Conservation (phyloP, 2,797 vertebrate genomes). For the Phalloptychus januarius region DNA sequence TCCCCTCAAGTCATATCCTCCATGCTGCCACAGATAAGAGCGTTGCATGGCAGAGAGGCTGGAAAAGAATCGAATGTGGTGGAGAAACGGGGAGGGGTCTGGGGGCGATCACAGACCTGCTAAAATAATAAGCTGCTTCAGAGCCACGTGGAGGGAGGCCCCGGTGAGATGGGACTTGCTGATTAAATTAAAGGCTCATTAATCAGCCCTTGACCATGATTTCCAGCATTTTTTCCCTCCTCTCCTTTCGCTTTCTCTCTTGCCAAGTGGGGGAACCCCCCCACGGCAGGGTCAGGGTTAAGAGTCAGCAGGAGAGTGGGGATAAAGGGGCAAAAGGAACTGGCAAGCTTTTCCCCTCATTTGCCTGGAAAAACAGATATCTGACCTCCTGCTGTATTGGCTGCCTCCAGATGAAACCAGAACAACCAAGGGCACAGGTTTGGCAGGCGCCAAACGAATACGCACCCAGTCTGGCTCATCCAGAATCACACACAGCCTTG, state of each 20-base stretch:
- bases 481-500: slow-evolving; percentile 41
- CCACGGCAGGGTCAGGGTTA: slow-evolving; percentile 63
- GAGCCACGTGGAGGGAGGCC: slow-evolving; percentile 82
- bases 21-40: slow-evolving; percentile 70
- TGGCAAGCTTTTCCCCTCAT: slow-evolving; percentile 48
- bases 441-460: slow-evolving; percentile 27
- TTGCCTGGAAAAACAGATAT: slow-evolving; percentile 59
- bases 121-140: slow-evolving; percentile 92
- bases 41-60: slow-evolving; percentile 46
- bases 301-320: slow-evolving; percentile 48
- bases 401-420: slow-evolving; percentile 46
- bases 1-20: slow-evolving; percentile 56
- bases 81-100: slow-evolving; percentile 26
- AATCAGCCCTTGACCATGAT: slow-evolving; percentile 86
- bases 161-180: slow-evolving; percentile 85
- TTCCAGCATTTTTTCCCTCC: slow-evolving; percentile 16
- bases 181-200: slow-evolving; percentile 96
- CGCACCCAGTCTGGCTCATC: slow-evolving; percentile 3
- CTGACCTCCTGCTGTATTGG: slow-evolving; percentile 41
- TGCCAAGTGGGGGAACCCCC: slow-evolving; percentile 49
- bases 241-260: slow-evolving; percentile 18
- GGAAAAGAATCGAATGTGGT: slow-evolving; percentile 48
- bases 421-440: slow-evolving; percentile 23
- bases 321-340: slow-evolving; percentile 15
- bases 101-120: slow-evolving; percentile 87